Base-by-base conservation (phyloP, 2,113 vertebrate genomes). In the Pontoporia blainvillei region DNA sequence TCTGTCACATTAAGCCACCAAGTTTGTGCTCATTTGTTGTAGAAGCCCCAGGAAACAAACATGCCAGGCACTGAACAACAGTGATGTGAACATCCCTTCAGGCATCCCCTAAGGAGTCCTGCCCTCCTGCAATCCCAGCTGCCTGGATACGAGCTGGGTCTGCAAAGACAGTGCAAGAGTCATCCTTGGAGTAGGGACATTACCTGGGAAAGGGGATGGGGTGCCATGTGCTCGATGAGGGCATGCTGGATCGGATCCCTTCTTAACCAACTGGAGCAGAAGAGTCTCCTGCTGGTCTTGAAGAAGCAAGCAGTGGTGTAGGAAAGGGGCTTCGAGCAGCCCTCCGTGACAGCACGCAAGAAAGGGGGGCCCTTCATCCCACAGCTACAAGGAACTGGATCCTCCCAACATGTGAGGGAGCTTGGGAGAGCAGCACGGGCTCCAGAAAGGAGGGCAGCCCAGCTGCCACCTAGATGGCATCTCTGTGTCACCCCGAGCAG, bases 321-420 rank as follows among this genome's bases (percentile, higher is more conserved):
- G 25, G 17, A 10, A 59, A 17, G 31, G 6, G 49, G 46, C 29
- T 57, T 5, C 3, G 0, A 2, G 21, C 27, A 39, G 27, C 29
- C n/a, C 9, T 21, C 31, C 2, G 6, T 4, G 10, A 27, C 34
- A 21, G 36, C 29, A 9, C 44, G 14, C 31, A 25, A 13, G 39
- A 27, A 34, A 41, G 39, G 72, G 6, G 34, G 27, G 0, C 1
- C 52, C 18, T 5, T 2, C 0, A 27, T 46, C 11, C 27, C 9
- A 10, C 18, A 49, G 23, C 25, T 27, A 9, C 54, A 10, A 41
- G 7, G 21, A 6, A 23, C 72, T 20, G 52, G 39, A 44, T 8
- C 13, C 29, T 25, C 18, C 3, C 41, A 18, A 11, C 44, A 14
- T 61, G 5, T 4, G 15, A 6, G 59, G 3, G 36, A 59, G 0